phyloP scores from a whole-genome alignment of 2,113 vertebrate species.

The Hyperopisus bebe region DNA sequence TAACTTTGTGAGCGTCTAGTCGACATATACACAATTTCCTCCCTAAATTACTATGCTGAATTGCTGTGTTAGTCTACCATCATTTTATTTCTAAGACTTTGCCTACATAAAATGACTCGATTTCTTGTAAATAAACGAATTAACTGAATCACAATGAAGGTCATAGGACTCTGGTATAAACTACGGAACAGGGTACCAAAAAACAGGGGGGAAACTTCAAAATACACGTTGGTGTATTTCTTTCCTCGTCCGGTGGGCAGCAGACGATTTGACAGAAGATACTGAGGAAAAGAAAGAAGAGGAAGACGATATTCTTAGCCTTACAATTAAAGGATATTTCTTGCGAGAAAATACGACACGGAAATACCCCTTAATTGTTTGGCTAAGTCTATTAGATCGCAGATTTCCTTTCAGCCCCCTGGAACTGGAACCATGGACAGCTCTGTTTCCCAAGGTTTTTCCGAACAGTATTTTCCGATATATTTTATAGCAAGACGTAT shows the following conservation, averaged over 20 bases:
- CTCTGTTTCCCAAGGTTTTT: slow-evolving; percentile 30
- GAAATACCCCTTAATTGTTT: slow-evolving; percentile 72
- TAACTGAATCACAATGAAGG: background rate
- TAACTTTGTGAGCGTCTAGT: background rate
- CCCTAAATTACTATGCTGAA: background rate
- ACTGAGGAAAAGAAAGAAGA: background rate
- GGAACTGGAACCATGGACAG: slow-evolving; percentile 35
- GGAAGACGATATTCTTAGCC: slow-evolving; percentile 48
- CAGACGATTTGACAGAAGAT: slow-evolving; percentile 1
- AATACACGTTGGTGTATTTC: background rate
- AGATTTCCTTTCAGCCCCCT: slow-evolving; percentile 42
- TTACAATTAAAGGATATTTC: slow-evolving; percentile 80
- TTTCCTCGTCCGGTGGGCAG: background rate
- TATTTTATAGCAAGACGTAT: background rate
- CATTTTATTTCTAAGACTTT: background rate
- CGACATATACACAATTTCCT: background rate
- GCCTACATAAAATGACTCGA: background rate
- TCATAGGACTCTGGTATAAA: background rate
- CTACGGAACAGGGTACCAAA: background rate
- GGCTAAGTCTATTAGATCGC: slow-evolving; percentile 51
- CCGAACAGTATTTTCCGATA: background rate
- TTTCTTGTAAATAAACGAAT: too few species aligned
- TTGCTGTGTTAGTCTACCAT: background rate
- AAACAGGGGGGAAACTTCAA: background rate
- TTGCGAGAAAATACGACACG: slow-evolving; percentile 49